Evolutionary conservation across 2,797 vertebrate genomes (phyloP), one percentile per base, ranked within the genome.

Genomic region (Sebastes melanostomus): DNA sequence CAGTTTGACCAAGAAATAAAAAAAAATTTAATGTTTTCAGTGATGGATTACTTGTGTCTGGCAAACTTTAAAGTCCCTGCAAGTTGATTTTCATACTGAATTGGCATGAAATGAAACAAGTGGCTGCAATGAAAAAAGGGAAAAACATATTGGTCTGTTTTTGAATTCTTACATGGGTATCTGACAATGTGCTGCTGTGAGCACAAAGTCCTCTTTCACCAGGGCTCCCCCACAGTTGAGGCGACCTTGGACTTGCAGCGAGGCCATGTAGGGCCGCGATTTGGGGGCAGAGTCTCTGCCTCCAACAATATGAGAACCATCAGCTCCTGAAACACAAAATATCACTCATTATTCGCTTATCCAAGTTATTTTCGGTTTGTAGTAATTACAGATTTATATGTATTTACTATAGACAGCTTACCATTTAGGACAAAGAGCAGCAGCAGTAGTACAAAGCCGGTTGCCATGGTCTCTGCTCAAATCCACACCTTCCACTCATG

Each of bases 141-240:
- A 42, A 63, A 46, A 12, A 13, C 5, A 27, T 10, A 12, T 1
- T 3, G 4, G 14, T 13, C 1, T 20, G 4, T 27, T 54, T 46
- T 66, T 63, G 2, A 22, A 30, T 29, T 66, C 91, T 91, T 87
- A 94, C 94, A 0, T 0, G 1, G 1, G 1, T 52, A 70, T 14
- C 62, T 32, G 2, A 78, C 94, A 95, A 24, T 95, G 94, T 61
- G 94, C 94, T 50, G 93, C 94, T 14, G 94, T 94, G 77, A 95
- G 90, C 77, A 95, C 91, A 72, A 93, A 94, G 86, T 94, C 83
- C 63, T 89, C 85, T 58, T 63, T 86, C 68, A 95, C 59, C 66
- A 95, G 88, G 4, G 68, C 67, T 3, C 93, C 94, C 1, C 94
- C 94, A 61, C 94, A 95, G 5, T 3, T 2, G 61, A 89, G 89